phyloP scores from a whole-genome alignment of 2,888 invertebrate species.

The Thumatha senex region DNA sequence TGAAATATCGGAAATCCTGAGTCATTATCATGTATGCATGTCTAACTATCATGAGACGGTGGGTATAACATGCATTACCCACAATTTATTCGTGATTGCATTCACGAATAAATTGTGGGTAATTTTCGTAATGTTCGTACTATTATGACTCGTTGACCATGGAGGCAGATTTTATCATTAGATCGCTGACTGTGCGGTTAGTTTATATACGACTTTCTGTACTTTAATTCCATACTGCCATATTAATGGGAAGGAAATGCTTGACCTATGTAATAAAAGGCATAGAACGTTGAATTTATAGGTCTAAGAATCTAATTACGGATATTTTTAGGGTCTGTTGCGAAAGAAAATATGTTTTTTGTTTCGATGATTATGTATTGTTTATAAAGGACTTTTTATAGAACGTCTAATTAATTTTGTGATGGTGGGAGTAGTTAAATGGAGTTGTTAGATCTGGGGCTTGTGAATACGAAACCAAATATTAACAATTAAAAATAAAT shows the following conservation, averaged over 20 bases:
- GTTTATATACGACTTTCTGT: constrained; percentile 15
- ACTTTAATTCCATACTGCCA: constrained; percentile 7
- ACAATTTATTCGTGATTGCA: too few species aligned
- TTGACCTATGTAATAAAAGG: constrained; percentile 18
- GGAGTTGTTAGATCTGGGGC: too few species aligned
- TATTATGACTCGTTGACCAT: constrained; percentile 12
- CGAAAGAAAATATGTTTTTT: neutral
- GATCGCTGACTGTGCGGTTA: constrained; percentile 4
- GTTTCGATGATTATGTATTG: neutral
- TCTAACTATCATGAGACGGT: neutral
- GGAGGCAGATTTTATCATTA: constrained; percentile 22
- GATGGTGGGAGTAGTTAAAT: neutral
- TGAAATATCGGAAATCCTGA: neutral
- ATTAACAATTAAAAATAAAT: too few species aligned
- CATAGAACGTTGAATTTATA: constrained; percentile 4
- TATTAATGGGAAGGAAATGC: constrained; percentile 15
- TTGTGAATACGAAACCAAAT: too few species aligned
- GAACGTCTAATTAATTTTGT: neutral
- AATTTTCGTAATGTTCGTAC: constrained; percentile 4
- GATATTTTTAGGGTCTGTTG: neutral
- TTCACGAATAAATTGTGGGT: neutral
- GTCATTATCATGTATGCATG: neutral
- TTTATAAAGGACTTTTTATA: neutral
- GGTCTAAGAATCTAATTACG: constrained; percentile 4
- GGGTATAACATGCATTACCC: neutral